Percentiles rank a stretch among this genome's conserved stretches.
Evolutionary conservation across 2,888 invertebrate genomes (phyloP).

Genomic region (Tipula confusa): DNA sequence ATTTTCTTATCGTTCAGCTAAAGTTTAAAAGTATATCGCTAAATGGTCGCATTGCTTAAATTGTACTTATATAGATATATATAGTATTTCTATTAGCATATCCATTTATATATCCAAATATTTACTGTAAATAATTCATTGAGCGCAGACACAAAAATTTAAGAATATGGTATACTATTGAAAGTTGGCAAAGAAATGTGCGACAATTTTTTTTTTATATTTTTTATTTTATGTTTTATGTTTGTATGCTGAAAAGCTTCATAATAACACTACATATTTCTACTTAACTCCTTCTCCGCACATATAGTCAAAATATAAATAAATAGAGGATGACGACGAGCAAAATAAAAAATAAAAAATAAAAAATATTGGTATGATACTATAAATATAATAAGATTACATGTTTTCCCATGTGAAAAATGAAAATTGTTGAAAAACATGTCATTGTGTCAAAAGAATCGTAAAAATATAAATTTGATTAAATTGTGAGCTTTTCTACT

Average conservation of each 20-base stretch:
- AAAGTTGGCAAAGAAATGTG: neutral
- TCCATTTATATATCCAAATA: neutral
- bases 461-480: constrained; percentile 30
- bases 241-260: constrained; percentile 3
- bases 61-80: neutral
- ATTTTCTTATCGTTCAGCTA: neutral
- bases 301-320: constrained; percentile 15
- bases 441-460: constrained; percentile 30
- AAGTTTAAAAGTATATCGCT: neutral
- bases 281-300: neutral
- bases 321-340: neutral
- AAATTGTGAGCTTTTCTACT: constrained; percentile 29
- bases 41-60: too few species aligned
- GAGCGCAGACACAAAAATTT: neutral
- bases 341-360: neutral
- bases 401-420: constrained; percentile 30
- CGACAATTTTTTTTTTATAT: neutral
- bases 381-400: constrained; percentile 30
- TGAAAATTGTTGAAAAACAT: constrained; percentile 30
- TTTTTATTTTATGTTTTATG: neutral
- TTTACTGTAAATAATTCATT: neutral
- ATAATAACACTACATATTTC: neutral
- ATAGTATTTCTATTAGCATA: neutral
- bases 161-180: neutral
- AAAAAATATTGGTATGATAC: constrained; percentile 21